phyloP scores from a whole-genome alignment of 2,113 vertebrate species.

The Ageneiosus marmoratus region DNA sequence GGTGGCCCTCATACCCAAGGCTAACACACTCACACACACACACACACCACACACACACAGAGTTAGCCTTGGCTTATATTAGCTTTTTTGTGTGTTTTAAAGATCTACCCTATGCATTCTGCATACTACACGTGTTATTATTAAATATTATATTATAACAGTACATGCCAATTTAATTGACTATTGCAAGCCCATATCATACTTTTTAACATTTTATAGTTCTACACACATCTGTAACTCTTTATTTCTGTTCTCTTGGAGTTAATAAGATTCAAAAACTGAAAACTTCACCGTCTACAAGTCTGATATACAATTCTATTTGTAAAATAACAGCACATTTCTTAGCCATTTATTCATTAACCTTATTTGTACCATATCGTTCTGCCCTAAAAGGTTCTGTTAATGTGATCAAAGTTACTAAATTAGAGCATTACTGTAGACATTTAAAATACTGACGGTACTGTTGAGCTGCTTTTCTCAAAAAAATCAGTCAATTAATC shows the following conservation, averaged over 20 bases:
- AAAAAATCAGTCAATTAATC: too few relatives aligned
- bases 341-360: neutral
- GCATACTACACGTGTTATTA: neutral
- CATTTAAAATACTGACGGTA: too few relatives aligned
- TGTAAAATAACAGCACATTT: neutral
- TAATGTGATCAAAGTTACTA: neutral
- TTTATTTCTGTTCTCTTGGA: too few relatives aligned
- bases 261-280: too few relatives aligned
- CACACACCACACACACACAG: slow-evolving; percentile 19
- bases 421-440: neutral
- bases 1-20: slow-evolving; percentile 47
- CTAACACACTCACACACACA: slow-evolving; percentile 7
- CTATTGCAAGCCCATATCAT: too few relatives aligned
- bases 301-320: neutral
- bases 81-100: neutral
- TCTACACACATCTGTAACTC: too few relatives aligned
- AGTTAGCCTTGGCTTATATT: slow-evolving; percentile 9
- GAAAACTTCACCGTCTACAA: too few relatives aligned
- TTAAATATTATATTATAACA: neutral
- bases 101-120: neutral
- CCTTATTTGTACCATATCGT: neutral
- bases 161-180: neutral
- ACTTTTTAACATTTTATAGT: neutral
- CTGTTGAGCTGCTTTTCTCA: too few relatives aligned
- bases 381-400: neutral